These are phyloP conservation scores for Ditula angustiorana DNA, from an alignment of 2,888 invertebrate species.

Conservation along the genomic window DNA sequence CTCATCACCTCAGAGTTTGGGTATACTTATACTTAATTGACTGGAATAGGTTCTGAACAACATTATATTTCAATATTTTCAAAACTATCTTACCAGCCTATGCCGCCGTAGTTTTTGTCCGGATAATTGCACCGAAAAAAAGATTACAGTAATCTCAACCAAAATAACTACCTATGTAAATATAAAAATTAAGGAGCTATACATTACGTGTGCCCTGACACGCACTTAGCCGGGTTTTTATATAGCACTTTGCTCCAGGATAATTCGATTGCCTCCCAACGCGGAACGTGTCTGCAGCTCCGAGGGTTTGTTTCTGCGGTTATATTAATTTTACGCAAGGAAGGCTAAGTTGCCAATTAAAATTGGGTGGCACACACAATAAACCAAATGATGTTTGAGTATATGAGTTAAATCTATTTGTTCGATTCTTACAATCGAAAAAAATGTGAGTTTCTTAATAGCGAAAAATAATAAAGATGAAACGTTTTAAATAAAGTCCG, in stretches of 20 bases:
- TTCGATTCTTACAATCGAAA: too few relatives aligned
- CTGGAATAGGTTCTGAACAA: too few relatives aligned
- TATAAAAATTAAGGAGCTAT: not conserved
- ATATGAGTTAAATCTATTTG: too few relatives aligned
- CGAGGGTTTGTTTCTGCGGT: conserved; percentile 1
- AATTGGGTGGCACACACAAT: not conserved
- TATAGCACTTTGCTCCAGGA: conserved; percentile 7
- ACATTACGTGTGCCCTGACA: not conserved
- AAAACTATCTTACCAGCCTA: not conserved
- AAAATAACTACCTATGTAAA: conserved; percentile 1
- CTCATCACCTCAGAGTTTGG: not conserved
- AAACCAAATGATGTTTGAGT: not conserved
- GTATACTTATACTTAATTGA: not conserved
- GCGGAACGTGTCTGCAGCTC: not conserved
- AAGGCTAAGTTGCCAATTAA: not conserved
- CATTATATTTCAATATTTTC: too few relatives aligned
- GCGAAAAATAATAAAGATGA: too few relatives aligned
- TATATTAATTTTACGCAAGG: not conserved
- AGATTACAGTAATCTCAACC: not conserved
- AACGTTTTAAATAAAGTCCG: too few relatives aligned
- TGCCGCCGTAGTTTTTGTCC: too few relatives aligned
- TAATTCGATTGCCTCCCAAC: conserved; percentile 13
- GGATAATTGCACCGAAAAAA: not conserved
- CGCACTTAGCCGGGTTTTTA: conserved; percentile 12
- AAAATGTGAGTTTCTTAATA: too few relatives aligned